Conservation (phyloP, 2,888 invertebrate genomes). For the Miltochrista miniata region DNA sequence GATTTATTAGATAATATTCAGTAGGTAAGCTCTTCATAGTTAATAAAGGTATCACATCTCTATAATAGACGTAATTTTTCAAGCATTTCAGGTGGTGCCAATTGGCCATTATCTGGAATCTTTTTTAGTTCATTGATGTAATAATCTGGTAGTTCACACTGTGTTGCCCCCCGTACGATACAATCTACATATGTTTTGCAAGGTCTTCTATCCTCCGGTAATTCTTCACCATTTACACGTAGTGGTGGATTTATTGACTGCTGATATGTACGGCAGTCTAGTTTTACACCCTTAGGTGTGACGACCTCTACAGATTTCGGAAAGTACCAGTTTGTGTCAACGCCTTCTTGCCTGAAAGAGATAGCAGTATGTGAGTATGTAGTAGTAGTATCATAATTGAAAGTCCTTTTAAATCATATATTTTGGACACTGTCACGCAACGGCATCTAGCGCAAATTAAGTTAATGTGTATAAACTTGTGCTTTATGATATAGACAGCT, state of each 20-base stretch:
- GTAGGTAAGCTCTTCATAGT: background rate
- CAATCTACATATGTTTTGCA: slow-evolving; percentile 89
- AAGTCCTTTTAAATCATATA: no score
- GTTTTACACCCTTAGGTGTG: slow-evolving; percentile 72
- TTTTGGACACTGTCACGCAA: no score
- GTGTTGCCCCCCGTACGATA: slow-evolving; percentile 89
- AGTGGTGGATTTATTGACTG: slow-evolving; percentile 83
- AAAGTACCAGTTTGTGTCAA: slow-evolving; percentile 87
- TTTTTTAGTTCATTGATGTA: slow-evolving; percentile 88
- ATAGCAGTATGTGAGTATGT: background rate
- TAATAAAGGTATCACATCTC: background rate
- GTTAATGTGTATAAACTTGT: no score
- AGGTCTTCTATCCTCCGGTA: slow-evolving; percentile 87
- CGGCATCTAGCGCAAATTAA: no score
- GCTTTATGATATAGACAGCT: no score
- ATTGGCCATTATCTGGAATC: slow-evolving; percentile 90
- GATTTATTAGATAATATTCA: no score
- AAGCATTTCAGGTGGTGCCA: slow-evolving; percentile 65
- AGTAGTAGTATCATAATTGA: no score
- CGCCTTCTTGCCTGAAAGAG: slow-evolving; percentile 88
- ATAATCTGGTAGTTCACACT: slow-evolving; percentile 88
- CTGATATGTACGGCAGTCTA: slow-evolving; percentile 87
- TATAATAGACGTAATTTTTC: slow-evolving; percentile 44
- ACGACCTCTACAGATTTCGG: slow-evolving; percentile 85
- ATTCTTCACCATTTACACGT: slow-evolving; percentile 58